Evolutionary conservation across 1,140 invertebrate genomes (phyloP).

Genomic region (Bradynema listronoti): DNA sequence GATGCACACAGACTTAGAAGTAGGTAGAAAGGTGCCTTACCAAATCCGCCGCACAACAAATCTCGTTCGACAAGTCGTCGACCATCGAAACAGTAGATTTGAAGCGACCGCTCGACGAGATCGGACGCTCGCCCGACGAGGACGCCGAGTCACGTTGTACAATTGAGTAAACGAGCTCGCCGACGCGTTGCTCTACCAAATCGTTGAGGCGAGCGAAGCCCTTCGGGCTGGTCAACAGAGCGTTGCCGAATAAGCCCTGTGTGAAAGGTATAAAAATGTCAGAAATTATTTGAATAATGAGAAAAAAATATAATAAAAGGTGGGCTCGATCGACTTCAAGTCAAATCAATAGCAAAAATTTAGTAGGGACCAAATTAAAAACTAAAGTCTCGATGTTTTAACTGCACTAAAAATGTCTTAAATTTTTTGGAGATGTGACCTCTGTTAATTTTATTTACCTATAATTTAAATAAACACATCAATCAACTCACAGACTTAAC

Average conservation of each 20-base stretch:
- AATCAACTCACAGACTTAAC: no score
- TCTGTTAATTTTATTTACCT: no score
- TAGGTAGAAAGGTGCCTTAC: constrained; percentile 22
- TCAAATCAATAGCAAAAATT: no score
- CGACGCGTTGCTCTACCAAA: constrained; percentile 17
- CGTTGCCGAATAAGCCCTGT: constrained; percentile 40
- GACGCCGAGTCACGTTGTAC: constrained; percentile 11
- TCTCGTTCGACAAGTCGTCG: constrained; percentile 40
- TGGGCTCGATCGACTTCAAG: no score
- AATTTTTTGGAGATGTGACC: no score
- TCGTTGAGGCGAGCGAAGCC: constrained; percentile 23
- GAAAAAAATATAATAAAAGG: no score
- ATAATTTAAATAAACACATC: no score
- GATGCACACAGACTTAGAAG: constrained; percentile 6
- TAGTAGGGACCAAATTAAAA: no score
- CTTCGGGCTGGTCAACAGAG: constrained; percentile 19
- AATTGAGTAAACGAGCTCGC: constrained; percentile 20
- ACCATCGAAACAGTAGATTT: constrained; percentile 39
- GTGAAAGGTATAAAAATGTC: no score
- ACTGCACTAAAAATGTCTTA: no score
- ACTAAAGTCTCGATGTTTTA: no score
- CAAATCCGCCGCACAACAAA: constrained; percentile 42
- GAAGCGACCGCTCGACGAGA: not conserved
- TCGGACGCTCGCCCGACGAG: constrained; percentile 10
- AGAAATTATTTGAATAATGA: no score